phyloP scores from a whole-genome alignment of 2,888 invertebrate genomes.

The Caenorhabditis wallacei region DNA sequence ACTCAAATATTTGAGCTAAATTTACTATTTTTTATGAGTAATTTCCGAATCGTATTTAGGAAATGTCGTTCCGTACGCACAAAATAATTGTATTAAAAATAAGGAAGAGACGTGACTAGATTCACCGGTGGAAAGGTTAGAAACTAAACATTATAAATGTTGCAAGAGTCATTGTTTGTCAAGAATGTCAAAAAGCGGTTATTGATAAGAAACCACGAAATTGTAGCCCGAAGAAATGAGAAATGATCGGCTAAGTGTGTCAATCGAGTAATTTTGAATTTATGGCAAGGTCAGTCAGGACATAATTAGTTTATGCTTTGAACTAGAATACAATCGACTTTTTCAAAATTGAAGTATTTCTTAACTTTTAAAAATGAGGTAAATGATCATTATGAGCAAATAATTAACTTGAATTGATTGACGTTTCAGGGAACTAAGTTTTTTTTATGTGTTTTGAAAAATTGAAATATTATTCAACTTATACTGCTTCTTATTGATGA shows the following conservation, averaged over 20 bases:
- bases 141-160: slow-evolving; percentile 17
- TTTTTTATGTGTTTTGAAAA: too few species aligned
- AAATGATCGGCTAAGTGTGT: slow-evolving; percentile 15
- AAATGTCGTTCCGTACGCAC: neutral
- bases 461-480: too few species aligned
- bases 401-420: too few species aligned
- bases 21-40: slow-evolving; percentile 2
- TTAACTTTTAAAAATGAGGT: too few species aligned
- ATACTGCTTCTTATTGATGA: too few species aligned
- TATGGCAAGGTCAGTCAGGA: neutral
- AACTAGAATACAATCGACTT: too few species aligned
- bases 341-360: too few species aligned
- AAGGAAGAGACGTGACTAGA: neutral
- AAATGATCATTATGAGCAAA: too few species aligned
- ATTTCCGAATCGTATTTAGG: neutral
- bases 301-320: neutral
- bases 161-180: neutral
- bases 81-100: neutral
- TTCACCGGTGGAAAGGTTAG: neutral
- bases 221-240: neutral
- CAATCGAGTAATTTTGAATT: neutral
- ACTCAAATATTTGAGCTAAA: neutral
- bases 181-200: neutral
- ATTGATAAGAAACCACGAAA: slow-evolving; percentile 19
- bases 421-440: too few species aligned